phyloP scores from a whole-genome alignment of 2,113 vertebrate genomes.

The Bambusicola thoracicus region DNA sequence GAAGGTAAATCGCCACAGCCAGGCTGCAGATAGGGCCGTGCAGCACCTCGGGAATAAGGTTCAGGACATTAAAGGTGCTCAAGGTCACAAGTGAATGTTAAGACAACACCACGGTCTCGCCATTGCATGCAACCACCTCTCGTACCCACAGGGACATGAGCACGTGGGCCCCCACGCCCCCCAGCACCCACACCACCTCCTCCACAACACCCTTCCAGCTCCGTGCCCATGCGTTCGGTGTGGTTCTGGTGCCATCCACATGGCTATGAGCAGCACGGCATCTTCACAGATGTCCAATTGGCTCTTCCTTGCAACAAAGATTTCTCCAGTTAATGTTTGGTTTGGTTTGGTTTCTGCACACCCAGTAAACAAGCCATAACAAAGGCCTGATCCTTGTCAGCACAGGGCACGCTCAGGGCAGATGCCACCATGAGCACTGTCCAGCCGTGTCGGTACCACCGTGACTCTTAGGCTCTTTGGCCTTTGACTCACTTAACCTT shows the following conservation, averaged over 20 bases:
- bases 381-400: background rate
- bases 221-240: background rate
- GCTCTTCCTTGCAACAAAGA: background rate
- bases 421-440: background rate
- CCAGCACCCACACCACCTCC: background rate
- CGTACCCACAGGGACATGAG: accelerated
- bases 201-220: background rate
- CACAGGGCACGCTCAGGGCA: background rate
- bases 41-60: background rate
- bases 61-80: background rate
- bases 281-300: background rate
- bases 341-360: background rate
- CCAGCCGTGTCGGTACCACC: no score
- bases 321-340: background rate
- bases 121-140: background rate
- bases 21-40: background rate
- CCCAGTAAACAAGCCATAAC: background rate
- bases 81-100: background rate
- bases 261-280: accelerated
- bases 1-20: background rate
- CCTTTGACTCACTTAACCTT: background rate
- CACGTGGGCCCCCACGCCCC: accelerated
- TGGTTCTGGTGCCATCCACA: background rate
- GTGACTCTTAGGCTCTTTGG: background rate
- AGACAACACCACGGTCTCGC: background rate